Evolutionary conservation across 2,797 vertebrate genomes (phyloP).

Genomic region (Pseudochirops cupreus): DNA sequence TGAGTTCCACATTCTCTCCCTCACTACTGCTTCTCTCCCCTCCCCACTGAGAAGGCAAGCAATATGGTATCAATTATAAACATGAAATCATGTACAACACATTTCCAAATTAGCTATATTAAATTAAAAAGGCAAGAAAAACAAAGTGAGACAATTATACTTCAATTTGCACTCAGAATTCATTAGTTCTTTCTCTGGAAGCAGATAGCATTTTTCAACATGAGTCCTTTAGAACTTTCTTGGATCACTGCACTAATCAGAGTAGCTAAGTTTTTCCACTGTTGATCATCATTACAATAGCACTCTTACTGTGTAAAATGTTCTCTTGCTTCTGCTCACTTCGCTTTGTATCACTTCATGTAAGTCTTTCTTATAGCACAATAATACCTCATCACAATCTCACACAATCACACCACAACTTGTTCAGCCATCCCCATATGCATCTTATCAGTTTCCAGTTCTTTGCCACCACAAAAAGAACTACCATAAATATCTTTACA

Average conservation of each 20-base stretch:
- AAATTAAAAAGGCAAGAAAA: neutral
- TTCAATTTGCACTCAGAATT: neutral
- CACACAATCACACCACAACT: neutral
- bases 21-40: neutral
- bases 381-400: neutral
- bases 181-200: neutral
- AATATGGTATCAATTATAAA: neutral
- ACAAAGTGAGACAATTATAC: neutral
- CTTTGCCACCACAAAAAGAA: neutral
- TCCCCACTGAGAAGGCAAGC: neutral
- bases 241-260: neutral
- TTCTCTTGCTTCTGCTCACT: neutral
- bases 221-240: neutral
- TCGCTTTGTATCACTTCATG: neutral
- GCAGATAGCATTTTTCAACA: neutral
- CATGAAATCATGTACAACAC: neutral
- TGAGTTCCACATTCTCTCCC: neutral
- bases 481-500: neutral
- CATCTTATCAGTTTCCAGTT: neutral
- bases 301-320: too few relatives aligned
- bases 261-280: neutral
- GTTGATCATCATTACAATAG: neutral
- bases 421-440: neutral
- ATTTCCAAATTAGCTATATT: neutral
- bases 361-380: neutral